These are phyloP conservation scores for Alcis repandata DNA, from an alignment of 2,888 invertebrate genomes.

Conservation along the genomic window DNA sequence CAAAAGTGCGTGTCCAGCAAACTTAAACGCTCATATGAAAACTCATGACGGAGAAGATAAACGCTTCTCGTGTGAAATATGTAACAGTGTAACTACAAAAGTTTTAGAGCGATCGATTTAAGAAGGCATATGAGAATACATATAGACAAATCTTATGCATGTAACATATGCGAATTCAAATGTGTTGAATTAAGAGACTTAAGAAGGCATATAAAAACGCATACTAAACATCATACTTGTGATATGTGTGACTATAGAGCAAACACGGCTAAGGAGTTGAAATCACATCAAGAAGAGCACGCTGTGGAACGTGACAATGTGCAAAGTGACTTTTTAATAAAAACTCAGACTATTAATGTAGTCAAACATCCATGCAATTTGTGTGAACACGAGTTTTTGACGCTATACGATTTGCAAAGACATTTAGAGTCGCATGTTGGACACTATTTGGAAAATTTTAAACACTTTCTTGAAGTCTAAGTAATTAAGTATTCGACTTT, in stretches of 20 bases:
- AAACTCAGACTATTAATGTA: neutral
- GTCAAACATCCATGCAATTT: slow-evolving; percentile 17
- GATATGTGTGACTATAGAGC: slow-evolving; percentile 10
- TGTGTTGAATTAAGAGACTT: slow-evolving; percentile 7
- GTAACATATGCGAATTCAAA: slow-evolving; percentile 25
- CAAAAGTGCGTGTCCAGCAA: slow-evolving; percentile 26
- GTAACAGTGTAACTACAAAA: slow-evolving; percentile 27
- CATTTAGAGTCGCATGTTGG: slow-evolving; percentile 28
- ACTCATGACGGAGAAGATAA: slow-evolving; percentile 19
- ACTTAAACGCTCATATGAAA: slow-evolving; percentile 28
- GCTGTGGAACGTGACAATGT: neutral
- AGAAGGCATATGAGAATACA: slow-evolving; percentile 29
- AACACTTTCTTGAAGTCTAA: slow-evolving; percentile 28
- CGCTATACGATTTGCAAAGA: slow-evolving; percentile 15
- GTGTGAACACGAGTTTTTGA: slow-evolving; percentile 14
- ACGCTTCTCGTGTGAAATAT: slow-evolving; percentile 19
- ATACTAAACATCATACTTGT: slow-evolving; percentile 12
- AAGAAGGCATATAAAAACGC: slow-evolving; percentile 15
- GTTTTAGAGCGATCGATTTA: slow-evolving; percentile 24
- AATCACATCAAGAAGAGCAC: slow-evolving; percentile 16
- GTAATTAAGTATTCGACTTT: neutral
- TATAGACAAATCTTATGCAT: slow-evolving; percentile 9
- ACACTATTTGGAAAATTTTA: slow-evolving; percentile 30
- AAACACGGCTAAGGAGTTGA: neutral
- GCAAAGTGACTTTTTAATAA: neutral